Percentiles rank a stretch among this genome's conserved stretches.
phyloP scores from a whole-genome alignment of 2,113 vertebrate species.

The Urocolius indicus region DNA sequence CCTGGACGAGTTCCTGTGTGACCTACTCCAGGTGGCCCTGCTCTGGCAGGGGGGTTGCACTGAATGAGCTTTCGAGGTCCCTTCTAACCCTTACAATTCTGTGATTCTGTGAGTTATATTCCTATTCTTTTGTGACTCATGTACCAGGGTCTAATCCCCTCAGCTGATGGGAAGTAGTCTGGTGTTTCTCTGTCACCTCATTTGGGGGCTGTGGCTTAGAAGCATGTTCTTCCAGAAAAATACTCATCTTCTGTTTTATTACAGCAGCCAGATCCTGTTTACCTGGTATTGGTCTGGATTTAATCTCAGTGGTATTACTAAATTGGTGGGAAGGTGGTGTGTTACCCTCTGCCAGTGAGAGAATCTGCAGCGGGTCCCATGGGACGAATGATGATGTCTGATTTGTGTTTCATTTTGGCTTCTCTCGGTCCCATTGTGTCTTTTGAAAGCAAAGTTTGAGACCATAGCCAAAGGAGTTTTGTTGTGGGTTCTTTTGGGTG shows the following conservation, averaged over 20 bases:
- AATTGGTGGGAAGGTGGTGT: neutral
- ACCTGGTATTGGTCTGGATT: neutral
- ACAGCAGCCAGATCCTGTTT: neutral
- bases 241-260: neutral
- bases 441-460: neutral
- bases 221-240: neutral
- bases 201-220: neutral
- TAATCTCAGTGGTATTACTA: neutral
- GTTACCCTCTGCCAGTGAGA: accelerated
- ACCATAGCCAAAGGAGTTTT: neutral
- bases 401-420: neutral
- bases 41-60: too few relatives aligned
- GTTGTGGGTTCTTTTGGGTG: neutral
- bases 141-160: neutral
- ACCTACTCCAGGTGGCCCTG: too few relatives aligned
- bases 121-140: neutral
- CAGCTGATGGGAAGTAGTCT: neutral
- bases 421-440: neutral
- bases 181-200: neutral
- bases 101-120: neutral
- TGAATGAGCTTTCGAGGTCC: too few relatives aligned
- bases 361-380: neutral
- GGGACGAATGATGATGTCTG: neutral
- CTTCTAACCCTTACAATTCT: too few relatives aligned
- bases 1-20: too few relatives aligned